Conservation (phyloP, 2,888 invertebrate genomes). For the Deroplatys truncata region DNA sequence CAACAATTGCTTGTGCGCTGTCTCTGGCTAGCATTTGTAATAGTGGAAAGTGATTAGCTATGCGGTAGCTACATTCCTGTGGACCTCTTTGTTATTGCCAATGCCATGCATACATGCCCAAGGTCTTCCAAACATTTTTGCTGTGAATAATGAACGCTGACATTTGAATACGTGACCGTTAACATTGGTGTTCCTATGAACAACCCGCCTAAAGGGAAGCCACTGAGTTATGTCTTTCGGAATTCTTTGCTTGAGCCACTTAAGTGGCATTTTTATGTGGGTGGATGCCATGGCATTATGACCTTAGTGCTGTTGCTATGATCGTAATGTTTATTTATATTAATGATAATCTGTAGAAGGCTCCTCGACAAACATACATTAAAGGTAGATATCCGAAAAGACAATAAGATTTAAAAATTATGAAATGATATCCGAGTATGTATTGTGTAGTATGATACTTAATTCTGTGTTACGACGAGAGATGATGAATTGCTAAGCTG, state of each 20-base stretch:
- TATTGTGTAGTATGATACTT: neutral
- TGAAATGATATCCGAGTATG: neutral
- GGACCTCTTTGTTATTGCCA: neutral
- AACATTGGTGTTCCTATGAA: neutral
- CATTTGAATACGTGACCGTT: neutral
- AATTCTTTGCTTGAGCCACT: neutral
- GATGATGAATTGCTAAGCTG: neutral
- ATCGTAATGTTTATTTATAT: neutral
- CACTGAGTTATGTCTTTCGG: too few species aligned
- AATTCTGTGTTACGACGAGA: neutral
- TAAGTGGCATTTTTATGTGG: neutral
- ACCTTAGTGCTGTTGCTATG: neutral
- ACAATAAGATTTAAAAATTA: neutral
- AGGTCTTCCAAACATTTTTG: neutral
- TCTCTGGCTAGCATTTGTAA: too few species aligned
- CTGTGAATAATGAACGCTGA: neutral
- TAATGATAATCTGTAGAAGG: neutral
- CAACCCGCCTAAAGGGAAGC: neutral
- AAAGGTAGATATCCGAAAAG: neutral
- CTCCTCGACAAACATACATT: neutral
- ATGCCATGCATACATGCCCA: neutral
- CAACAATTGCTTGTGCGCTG: too few species aligned
- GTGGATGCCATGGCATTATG: neutral
- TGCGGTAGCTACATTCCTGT: neutral
- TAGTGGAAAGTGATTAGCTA: neutral